phyloP scores from a whole-genome alignment of 2,113 vertebrate genomes.

The Gymnocephalus cernua region DNA sequence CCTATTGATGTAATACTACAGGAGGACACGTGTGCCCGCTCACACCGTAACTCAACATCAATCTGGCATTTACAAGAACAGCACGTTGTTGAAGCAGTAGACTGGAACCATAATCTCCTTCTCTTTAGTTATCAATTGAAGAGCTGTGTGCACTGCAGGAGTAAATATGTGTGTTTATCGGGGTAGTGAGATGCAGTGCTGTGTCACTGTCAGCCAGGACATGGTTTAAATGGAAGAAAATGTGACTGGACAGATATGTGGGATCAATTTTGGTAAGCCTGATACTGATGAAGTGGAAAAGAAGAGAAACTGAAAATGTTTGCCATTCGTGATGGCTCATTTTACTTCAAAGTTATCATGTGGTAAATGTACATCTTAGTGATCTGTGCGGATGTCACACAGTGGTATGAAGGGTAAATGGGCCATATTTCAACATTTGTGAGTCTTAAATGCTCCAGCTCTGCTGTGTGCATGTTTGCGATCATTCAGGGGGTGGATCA shows the following conservation, averaged over 20 bases:
- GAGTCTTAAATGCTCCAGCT: background rate
- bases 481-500: background rate
- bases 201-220: conserved; percentile 1
- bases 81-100: conserved; percentile 24
- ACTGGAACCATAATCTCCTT: conserved; percentile 34
- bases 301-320: background rate
- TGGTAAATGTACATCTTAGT: background rate
- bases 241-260: background rate
- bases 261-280: background rate
- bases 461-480: too few species aligned
- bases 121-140: conserved; percentile 29
- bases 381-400: background rate
- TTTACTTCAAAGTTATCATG: background rate
- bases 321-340: background rate
- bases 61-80: conserved; percentile 51
- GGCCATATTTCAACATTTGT: background rate
- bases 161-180: conserved; percentile 12
- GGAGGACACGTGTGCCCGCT: conserved; percentile 7
- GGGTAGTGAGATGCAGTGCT: background rate
- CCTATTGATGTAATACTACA: conserved; percentile 48
- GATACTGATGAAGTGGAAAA: background rate
- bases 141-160: conserved; percentile 17
- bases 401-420: background rate
- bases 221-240: conserved; percentile 6
- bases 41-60: conserved; percentile 49